Evolutionary conservation across 2,797 vertebrate genomes (phyloP), one percentile per base, ranked within the genome.

Genomic region (Alfaro cultratus): DNA sequence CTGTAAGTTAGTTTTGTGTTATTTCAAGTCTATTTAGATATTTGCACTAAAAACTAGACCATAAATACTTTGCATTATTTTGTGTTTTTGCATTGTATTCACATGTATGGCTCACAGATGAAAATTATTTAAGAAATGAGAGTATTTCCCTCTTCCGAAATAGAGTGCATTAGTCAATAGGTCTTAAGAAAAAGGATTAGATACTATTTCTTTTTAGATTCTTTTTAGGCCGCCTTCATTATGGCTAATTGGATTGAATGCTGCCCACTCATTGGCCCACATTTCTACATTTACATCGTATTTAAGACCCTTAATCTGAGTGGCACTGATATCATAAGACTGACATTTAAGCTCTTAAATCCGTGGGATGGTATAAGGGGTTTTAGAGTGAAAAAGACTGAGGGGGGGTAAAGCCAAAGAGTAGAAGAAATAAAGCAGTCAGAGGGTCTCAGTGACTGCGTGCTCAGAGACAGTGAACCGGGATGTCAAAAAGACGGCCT

Each of bases 291-390:
- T 93, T 94, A 93, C 92, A 93, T 93, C 86, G 91, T 90, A 92
- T 94, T 94, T 92, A 94, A 94, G 89, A 89, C 39, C 87, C 93
- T 95, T 94, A 95, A 94, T 93, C 91, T 88, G 85, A 95, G 91
- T 93, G 94, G 92, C 93, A 92, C 88, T 92, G 93, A 95, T 95
- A 95, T 95, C 92, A 95, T 93, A 88, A 93, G 93, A 94, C 88
- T 94, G 93, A 92, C 92, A 94, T 95, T 95, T 94, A 96, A 96
- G 94, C 95, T 92, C 81, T 86, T 91, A 92, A 94, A 95, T 95
- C 95, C 89, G 41, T 77, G 86, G 90, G 87, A 92, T 91, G 89
- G 93, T 92, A 86, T 90, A 86, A 90, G 84, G 89, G 68, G 90
- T 89, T 91, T 89, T 88, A 85, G 79, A 82, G 76, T 47, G 67